phyloP scores from a whole-genome alignment of 2,113 vertebrate genomes.

The Chamaetylas fuelleborni region DNA sequence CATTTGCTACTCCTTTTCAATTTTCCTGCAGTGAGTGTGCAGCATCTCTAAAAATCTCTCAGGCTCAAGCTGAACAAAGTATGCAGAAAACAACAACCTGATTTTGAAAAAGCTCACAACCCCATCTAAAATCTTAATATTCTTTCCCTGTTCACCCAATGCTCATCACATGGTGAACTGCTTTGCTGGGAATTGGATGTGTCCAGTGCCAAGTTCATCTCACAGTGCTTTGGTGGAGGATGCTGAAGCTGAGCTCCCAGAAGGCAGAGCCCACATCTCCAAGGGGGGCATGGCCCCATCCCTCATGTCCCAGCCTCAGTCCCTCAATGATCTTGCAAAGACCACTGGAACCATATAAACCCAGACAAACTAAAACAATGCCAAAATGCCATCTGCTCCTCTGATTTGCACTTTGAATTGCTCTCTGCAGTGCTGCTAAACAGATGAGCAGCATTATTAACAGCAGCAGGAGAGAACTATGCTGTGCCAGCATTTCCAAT shows the following conservation, averaged over 20 bases:
- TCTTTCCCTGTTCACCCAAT: background rate
- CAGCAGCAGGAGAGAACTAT: background rate
- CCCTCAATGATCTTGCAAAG: background rate
- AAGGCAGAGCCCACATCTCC: background rate
- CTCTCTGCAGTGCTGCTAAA: background rate
- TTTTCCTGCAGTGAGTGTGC: background rate
- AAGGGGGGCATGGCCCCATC: accelerated
- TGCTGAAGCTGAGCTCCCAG: background rate
- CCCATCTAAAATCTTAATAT: background rate
- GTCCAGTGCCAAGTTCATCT: background rate
- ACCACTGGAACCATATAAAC: background rate
- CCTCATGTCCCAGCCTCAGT: background rate
- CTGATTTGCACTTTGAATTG: background rate
- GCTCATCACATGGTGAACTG: background rate
- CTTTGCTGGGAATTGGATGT: background rate
- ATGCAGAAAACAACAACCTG: background rate
- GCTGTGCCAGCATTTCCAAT: accelerated
- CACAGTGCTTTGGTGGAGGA: background rate
- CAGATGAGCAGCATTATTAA: background rate
- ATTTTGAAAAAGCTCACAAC: background rate
- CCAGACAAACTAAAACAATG: background rate
- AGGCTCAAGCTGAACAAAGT: background rate
- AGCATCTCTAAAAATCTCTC: background rate
- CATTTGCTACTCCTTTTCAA: background rate
- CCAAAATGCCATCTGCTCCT: background rate